phyloP scores from a whole-genome alignment of 1,140 invertebrate genomes.

The Mylabris phalerata region DNA sequence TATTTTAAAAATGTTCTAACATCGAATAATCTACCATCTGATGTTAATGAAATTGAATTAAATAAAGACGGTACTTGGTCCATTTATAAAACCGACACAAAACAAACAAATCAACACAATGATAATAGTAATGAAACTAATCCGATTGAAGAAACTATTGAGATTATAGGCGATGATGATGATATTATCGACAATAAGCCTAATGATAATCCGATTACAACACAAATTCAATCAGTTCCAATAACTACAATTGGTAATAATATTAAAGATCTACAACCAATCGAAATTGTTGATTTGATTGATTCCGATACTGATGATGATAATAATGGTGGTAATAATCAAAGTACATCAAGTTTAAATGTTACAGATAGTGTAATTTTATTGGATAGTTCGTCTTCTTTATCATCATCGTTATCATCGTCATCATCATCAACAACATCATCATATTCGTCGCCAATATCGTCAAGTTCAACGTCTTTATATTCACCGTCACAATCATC shows the following conservation, averaged over 20 bases:
- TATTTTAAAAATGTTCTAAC: slow-evolving; percentile 79
- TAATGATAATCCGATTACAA: slow-evolving; percentile 6
- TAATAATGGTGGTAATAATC: slow-evolving; percentile 5
- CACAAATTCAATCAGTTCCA: no score
- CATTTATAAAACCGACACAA: slow-evolving; percentile 27
- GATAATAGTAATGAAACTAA: slow-evolving; percentile 46
- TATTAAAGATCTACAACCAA: slow-evolving; percentile 12
- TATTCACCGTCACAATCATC: no score
- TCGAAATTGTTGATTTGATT: slow-evolving; percentile 39
- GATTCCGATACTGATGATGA: slow-evolving; percentile 41
- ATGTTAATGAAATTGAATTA: slow-evolving; percentile 79
- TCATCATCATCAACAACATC: no score
- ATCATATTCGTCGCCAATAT: no score
- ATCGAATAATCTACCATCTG: slow-evolving; percentile 55
- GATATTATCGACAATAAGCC: slow-evolving; percentile 28
- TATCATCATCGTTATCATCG: no score
- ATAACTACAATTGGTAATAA: no score
- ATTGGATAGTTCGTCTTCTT: no score
- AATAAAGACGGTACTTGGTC: slow-evolving; percentile 82
- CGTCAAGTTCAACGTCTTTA: no score
- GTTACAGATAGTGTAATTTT: no score
- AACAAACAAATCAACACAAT: slow-evolving; percentile 41
- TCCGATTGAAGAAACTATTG: slow-evolving; percentile 30
- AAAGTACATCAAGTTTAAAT: no score
- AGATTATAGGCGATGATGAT: slow-evolving; percentile 47